Percentiles rank a stretch among this genome's conserved stretches.
Conservation (phyloP, 2,888 invertebrate genomes). For the Pachydiplax longipennis region DNA sequence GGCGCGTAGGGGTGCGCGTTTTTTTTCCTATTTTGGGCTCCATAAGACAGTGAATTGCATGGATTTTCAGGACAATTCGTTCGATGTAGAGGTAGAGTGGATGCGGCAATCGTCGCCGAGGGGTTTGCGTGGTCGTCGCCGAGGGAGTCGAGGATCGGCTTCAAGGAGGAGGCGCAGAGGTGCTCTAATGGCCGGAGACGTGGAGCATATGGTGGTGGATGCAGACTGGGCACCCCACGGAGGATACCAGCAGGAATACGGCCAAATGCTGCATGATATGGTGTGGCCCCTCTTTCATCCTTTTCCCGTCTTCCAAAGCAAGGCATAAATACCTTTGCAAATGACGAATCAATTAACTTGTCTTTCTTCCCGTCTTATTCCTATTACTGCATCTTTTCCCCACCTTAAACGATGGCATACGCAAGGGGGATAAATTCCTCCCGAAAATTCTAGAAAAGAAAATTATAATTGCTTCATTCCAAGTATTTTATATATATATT, state of each 20-base stretch:
- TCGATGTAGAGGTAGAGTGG: constrained; percentile 32
- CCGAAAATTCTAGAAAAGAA: no score
- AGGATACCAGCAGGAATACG: constrained; percentile 3
- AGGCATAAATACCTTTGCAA: neutral
- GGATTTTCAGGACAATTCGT: constrained; percentile 38
- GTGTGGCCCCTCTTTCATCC: constrained; percentile 5
- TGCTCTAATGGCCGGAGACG: constrained; percentile 12
- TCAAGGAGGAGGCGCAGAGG: neutral
- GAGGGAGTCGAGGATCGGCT: constrained; percentile 10
- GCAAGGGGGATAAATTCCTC: no score
- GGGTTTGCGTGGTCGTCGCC: constrained; percentile 4
- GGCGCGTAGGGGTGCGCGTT: no score
- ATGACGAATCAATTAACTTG: no score
- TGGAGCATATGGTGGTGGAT: constrained; percentile 41
- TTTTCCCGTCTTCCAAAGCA: neutral
- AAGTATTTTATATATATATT: no score
- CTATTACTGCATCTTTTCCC: no score
- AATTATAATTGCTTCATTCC: no score
- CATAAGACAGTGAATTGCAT: neutral
- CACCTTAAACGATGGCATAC: no score
- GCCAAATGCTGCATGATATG: constrained; percentile 27
- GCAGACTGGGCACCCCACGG: constrained; percentile 29
- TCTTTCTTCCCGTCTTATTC: no score
- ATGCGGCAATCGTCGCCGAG: neutral
- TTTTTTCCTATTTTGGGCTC: no score